Conservation (phyloP, 1,140 invertebrate species). For the Trachelipus rathkii region DNA sequence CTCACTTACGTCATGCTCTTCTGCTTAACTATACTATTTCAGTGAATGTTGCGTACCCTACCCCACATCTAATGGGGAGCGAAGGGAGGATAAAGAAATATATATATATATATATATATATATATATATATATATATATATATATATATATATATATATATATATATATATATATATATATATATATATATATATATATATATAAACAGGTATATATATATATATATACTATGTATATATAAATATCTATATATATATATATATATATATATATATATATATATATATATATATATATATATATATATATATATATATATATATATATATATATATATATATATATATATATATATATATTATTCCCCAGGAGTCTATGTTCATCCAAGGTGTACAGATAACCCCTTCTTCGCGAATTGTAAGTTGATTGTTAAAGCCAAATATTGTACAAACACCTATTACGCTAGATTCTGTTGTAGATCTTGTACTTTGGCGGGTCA, state of each 20-base stretch:
- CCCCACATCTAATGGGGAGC: too few relatives aligned
- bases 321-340: slow-evolving; percentile 14
- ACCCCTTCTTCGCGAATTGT: slow-evolving; percentile 21
- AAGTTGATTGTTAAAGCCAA: slow-evolving; percentile 70
- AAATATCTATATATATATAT: slow-evolving; percentile 10
- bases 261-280: slow-evolving; percentile 25
- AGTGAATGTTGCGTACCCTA: too few relatives aligned
- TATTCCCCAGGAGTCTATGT: background rate
- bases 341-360: too few relatives aligned
- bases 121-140: slow-evolving; percentile 14
- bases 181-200: slow-evolving; percentile 21
- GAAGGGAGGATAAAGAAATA: too few relatives aligned
- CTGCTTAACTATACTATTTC: too few relatives aligned
- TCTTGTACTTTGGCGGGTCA: slow-evolving; percentile 82
- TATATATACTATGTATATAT: background rate
- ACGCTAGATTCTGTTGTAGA: slow-evolving; percentile 86
- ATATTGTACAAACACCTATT: slow-evolving; percentile 81
- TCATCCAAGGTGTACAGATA: slow-evolving; percentile 16
- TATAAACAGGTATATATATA: too few relatives aligned
- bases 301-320: slow-evolving; percentile 21
- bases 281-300: slow-evolving; percentile 23
- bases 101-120: slow-evolving; percentile 2
- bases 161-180: slow-evolving; percentile 19
- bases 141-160: slow-evolving; percentile 7
- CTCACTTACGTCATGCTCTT: too few relatives aligned